These are phyloP conservation scores for Silurus asotus DNA, from an alignment of 2,113 vertebrate genomes.

Conservation along the genomic window DNA sequence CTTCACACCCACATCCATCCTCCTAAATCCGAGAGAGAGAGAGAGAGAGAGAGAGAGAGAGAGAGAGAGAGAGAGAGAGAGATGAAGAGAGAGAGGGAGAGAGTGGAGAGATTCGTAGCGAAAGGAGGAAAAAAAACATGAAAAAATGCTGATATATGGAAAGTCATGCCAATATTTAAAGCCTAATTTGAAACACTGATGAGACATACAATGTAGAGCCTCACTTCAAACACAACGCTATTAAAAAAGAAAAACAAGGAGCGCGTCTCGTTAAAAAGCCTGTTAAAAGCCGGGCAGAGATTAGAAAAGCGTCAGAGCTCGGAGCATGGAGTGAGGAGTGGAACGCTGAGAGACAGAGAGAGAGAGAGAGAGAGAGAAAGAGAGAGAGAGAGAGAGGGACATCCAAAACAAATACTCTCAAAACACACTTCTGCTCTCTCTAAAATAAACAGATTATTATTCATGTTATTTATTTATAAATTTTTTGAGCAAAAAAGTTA, in stretches of 20 bases:
- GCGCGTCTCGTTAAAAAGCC: slow-evolving; percentile 26
- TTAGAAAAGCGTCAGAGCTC: background rate
- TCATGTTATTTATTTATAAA: background rate
- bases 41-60: background rate
- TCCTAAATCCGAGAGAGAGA: background rate
- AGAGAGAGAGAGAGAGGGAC: slow-evolving; percentile 11
- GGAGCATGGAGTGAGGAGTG: background rate
- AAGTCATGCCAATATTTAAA: slow-evolving; percentile 24
- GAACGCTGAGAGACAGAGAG: background rate
- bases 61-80: background rate
- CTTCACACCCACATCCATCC: slow-evolving; percentile 2
- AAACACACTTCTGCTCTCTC: background rate
- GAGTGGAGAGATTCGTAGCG: background rate
- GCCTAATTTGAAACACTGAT: slow-evolving; percentile 46
- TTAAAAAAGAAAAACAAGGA: slow-evolving; percentile 17
- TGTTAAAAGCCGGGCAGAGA: slow-evolving; percentile 24
- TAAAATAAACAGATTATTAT: background rate
- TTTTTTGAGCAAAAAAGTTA: background rate
- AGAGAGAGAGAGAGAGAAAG: background rate
- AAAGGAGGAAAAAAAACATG: background rate
- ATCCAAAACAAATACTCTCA: background rate
- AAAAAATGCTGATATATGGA: slow-evolving; percentile 30
- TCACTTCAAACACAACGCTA: slow-evolving; percentile 42
- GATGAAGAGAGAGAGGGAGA: background rate
- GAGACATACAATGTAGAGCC: slow-evolving; percentile 26